phyloP scores from a whole-genome alignment of 1,140 invertebrate genomes.

The Drosophila trapezifrons region DNA sequence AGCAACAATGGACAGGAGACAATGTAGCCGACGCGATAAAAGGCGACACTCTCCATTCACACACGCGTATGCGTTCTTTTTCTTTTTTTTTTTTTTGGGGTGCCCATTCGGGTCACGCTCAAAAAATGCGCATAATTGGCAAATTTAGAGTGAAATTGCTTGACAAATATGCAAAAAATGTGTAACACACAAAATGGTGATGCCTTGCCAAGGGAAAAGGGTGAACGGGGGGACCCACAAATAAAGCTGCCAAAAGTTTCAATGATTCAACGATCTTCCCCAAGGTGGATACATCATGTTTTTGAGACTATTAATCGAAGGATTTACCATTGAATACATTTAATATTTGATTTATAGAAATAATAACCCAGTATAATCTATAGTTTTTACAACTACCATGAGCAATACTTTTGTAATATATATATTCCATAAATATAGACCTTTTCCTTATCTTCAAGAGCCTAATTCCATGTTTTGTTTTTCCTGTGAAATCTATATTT shows the following conservation, averaged over 20 bases:
- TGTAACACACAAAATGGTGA: conserved; percentile 10
- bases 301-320: not conserved
- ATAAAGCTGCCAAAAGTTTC: not conserved
- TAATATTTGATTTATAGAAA: too few species aligned
- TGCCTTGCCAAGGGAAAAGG: too few species aligned
- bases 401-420: too few species aligned
- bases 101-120: conserved; percentile 69
- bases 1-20: conserved; percentile 60
- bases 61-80: conserved; percentile 10
- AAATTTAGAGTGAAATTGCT: conserved; percentile 75
- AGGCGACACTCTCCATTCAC: conserved; percentile 40
- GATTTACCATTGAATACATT: not conserved
- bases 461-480: not conserved
- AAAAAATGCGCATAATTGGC: conserved; percentile 78
- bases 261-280: not conserved
- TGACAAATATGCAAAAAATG: conserved; percentile 72
- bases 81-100: conserved; percentile 12
- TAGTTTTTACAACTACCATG: not conserved
- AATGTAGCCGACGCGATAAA: conserved; percentile 62
- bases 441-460: not conserved
- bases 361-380: not conserved
- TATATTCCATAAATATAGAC: too few species aligned
- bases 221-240: not conserved
- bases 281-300: too few species aligned
- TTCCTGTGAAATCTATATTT: not conserved